Percentiles rank a stretch among this genome's conserved stretches.
Conservation (phyloP, 2,113 vertebrate genomes). For the Otis tarda region DNA sequence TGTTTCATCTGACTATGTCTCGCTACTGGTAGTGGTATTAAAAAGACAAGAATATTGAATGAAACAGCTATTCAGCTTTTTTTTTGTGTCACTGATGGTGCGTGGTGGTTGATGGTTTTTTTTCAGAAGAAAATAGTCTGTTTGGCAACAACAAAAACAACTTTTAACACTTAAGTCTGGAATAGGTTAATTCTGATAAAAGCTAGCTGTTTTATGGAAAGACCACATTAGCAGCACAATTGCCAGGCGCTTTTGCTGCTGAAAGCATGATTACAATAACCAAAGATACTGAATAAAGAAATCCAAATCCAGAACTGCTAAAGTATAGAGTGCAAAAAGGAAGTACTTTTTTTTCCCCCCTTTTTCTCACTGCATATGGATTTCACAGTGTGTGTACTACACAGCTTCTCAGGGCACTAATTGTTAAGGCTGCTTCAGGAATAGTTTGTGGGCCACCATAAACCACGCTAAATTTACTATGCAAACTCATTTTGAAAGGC, state of each 20-base stretch:
- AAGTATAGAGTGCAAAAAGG: background rate
- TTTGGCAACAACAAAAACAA: background rate
- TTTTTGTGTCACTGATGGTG: background rate
- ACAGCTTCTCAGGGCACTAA: slow-evolving; percentile 1
- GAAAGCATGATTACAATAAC: background rate
- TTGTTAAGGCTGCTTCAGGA: slow-evolving; percentile 26
- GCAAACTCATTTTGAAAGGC: slow-evolving; percentile 72
- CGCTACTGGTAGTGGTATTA: background rate
- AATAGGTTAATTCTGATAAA: background rate
- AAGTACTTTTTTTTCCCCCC: background rate
- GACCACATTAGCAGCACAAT: background rate
- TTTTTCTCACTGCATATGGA: slow-evolving; percentile 37
- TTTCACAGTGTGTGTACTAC: background rate
- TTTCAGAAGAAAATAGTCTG: background rate
- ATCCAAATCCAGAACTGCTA: background rate
- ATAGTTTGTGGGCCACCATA: slow-evolving; percentile 19
- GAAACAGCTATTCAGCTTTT: background rate
- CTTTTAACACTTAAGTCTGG: background rate
- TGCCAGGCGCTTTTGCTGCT: background rate
- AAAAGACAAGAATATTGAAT: background rate
- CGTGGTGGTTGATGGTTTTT: background rate
- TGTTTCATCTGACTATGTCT: background rate
- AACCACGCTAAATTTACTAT: slow-evolving; percentile 62
- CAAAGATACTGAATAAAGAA: background rate
- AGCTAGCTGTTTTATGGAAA: background rate